Conservation (phyloP, 2,888 invertebrate genomes). For the Eupithecia pulchellata region DNA sequence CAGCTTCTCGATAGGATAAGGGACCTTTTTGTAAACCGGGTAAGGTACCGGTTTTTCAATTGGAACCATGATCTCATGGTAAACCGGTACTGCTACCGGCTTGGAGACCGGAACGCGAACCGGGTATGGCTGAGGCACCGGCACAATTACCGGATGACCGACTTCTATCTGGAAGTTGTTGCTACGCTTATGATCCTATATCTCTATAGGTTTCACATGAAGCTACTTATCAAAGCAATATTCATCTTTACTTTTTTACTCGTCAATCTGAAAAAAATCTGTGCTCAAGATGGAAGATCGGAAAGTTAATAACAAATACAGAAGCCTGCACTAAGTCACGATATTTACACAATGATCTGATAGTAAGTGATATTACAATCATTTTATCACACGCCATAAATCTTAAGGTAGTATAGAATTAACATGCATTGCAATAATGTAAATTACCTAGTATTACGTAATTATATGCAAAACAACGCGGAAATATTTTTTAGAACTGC, state of each 20-base stretch:
- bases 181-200: constrained; percentile 29
- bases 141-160: constrained; percentile 90
- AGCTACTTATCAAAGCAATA: not conserved
- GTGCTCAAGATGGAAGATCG: not conserved
- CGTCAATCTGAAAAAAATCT: not conserved
- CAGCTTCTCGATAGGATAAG: constrained; percentile 90
- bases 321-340: not conserved
- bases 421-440: constrained; percentile 35
- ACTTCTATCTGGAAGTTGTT: constrained; percentile 87
- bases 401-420: constrained; percentile 20
- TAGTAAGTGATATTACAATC: constrained; percentile 4
- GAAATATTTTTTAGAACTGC: constrained; percentile 24
- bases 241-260: not conserved
- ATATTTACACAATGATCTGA: constrained; percentile 19
- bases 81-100: constrained; percentile 88
- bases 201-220: not conserved
- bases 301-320: not conserved
- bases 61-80: constrained; percentile 85
- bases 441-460: constrained; percentile 37
- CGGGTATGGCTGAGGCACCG: constrained; percentile 90
- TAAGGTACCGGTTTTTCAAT: constrained; percentile 88
- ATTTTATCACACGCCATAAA: constrained; percentile 34
- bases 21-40: constrained; percentile 89
- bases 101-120: constrained; percentile 90
- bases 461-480: constrained; percentile 32